phyloP scores from a whole-genome alignment of 2,113 vertebrate genomes.

The Dicentrarchus labrax region DNA sequence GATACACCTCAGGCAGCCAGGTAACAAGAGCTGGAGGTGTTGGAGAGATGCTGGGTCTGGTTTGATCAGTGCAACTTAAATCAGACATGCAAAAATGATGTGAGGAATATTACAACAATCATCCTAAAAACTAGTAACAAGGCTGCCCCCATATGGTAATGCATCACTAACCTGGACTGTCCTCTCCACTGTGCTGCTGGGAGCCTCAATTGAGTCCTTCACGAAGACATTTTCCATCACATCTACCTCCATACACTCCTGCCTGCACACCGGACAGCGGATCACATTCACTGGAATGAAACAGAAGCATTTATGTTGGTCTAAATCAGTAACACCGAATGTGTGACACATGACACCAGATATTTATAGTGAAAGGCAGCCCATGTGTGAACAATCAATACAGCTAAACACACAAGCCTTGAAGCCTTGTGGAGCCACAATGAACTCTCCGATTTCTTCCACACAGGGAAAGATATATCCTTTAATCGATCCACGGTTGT shows the following conservation, averaged over 20 bases:
- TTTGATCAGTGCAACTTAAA: not conserved
- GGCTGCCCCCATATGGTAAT: constrained; percentile 17
- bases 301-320: constrained; percentile 36
- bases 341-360: not conserved
- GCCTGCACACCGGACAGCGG: constrained; percentile 94
- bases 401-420: not conserved
- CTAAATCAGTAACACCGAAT: not conserved
- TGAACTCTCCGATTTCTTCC: too few relatives aligned
- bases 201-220: constrained; percentile 93
- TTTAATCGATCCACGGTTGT: not conserved
- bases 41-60: not conserved
- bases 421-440: not conserved
- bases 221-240: constrained; percentile 97
- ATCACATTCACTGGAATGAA: constrained; percentile 89
- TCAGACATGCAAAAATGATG: not conserved
- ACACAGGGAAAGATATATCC: not conserved
- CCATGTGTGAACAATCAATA: not conserved
- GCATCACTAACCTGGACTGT: constrained; percentile 88
- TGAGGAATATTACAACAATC: not conserved
- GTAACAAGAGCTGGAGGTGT: not conserved
- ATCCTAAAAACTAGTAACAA: not conserved
- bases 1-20: not conserved
- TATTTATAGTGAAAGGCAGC: too few relatives aligned
- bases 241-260: constrained; percentile 94
- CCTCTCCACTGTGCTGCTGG: constrained; percentile 95